Evolutionary conservation across 2,113 vertebrate species (phyloP).

Genomic region (Vombatus ursinus): DNA sequence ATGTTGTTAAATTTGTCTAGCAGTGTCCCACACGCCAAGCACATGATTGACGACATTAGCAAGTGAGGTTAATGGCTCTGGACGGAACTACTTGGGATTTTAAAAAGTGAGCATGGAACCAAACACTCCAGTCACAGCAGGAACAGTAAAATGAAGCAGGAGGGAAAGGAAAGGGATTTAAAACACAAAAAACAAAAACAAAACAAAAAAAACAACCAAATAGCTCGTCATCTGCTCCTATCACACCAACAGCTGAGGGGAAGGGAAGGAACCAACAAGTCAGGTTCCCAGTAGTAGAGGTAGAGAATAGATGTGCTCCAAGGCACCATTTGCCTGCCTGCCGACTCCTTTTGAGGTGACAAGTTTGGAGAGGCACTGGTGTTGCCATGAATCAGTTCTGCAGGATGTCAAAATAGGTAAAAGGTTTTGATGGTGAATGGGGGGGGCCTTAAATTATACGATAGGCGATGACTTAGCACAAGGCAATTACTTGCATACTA

Average conservation of each 20-base stretch:
- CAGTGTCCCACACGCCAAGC: constrained; percentile 78
- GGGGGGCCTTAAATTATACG: constrained; percentile 76
- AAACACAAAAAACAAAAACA: neutral
- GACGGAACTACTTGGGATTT: constrained; percentile 48
- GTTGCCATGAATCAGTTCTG: constrained; percentile 50
- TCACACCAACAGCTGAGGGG: neutral
- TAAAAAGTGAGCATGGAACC: constrained; percentile 48
- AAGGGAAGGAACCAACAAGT: neutral
- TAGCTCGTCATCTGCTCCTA: neutral
- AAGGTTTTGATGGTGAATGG: constrained; percentile 72
- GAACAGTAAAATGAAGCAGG: constrained; percentile 60
- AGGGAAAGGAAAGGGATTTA: constrained; percentile 25
- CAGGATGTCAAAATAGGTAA: constrained; percentile 47
- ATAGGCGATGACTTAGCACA: constrained; percentile 71
- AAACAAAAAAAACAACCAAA: constrained; percentile 52
- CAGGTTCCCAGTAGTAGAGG: neutral
- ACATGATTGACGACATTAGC: constrained; percentile 65
- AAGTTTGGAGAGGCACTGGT: constrained; percentile 48
- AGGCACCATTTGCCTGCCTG: neutral
- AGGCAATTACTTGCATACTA: constrained; percentile 69
- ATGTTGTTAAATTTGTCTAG: constrained; percentile 85
- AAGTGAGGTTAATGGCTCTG: constrained; percentile 76
- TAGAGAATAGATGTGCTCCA: constrained; percentile 16
- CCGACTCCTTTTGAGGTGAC: constrained; percentile 31
- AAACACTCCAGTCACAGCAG: constrained; percentile 54